A percentile compares a stretch with the other conserved stretches of the same genome.
These are phyloP conservation scores for Cinclus mexicanus DNA, from an alignment of 2,113 vertebrate species.

Conservation along the genomic window DNA sequence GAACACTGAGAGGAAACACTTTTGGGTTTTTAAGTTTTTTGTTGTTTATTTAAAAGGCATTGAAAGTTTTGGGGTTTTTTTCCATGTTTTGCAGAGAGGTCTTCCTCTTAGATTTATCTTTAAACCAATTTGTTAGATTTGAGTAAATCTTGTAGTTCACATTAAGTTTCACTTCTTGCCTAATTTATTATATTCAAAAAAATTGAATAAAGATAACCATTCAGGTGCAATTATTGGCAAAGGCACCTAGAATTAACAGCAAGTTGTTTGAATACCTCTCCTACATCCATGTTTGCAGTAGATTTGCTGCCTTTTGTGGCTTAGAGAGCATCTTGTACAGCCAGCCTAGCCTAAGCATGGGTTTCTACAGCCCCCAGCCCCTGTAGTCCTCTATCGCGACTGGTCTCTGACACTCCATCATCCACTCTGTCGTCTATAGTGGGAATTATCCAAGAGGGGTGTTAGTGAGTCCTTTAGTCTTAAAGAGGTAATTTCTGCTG, in stretches of 20 bases:
- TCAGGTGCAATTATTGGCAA: background rate
- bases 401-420: background rate
- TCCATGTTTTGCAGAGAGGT: background rate
- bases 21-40: background rate
- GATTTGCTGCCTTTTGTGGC: background rate
- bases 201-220: background rate
- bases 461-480: background rate
- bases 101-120: background rate
- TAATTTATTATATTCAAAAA: background rate
- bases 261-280: background rate
- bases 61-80: background rate
- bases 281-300: background rate
- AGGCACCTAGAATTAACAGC: background rate
- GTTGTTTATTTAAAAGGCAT: background rate
- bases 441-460: background rate
- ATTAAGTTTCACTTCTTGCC: background rate
- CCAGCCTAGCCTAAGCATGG: background rate
- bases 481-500: background rate
- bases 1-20: background rate
- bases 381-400: background rate
- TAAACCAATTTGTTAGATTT: background rate
- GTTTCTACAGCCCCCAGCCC: background rate
- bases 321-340: background rate
- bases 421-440: background rate
- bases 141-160: background rate